A percentile compares a stretch with the other conserved stretches of the same genome.
phyloP scores from a whole-genome alignment of 2,113 vertebrate species.

The Taxidea taxus region DNA sequence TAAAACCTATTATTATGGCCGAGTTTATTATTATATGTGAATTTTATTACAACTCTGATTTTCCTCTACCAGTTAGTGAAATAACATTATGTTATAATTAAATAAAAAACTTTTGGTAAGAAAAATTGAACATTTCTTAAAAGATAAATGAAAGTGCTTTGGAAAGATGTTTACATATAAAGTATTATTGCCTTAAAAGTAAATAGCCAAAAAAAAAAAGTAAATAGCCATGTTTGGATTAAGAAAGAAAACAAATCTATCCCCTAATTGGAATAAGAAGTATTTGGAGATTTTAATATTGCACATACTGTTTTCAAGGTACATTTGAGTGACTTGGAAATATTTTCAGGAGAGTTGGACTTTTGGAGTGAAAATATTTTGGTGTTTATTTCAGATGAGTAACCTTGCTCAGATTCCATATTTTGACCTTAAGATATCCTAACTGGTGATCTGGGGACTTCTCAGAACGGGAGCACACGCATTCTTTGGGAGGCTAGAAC shows the following conservation, averaged over 20 bases:
- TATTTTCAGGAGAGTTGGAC: constrained; percentile 52
- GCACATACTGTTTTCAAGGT: constrained; percentile 62
- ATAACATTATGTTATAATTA: background rate
- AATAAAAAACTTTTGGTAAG: background rate
- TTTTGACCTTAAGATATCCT: background rate
- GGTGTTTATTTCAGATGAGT: constrained; percentile 68
- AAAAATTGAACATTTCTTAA: constrained; percentile 3
- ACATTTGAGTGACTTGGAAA: constrained; percentile 70
- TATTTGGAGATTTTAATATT: constrained; percentile 73
- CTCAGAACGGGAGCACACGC: background rate
- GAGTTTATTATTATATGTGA: background rate
- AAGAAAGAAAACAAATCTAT: background rate
- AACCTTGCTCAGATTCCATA: background rate
- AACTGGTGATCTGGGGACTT: background rate
- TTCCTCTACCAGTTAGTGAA: background rate
- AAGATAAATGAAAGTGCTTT: background rate
- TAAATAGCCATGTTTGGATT: background rate
- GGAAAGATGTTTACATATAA: background rate
- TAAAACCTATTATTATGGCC: background rate
- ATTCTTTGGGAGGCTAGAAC: background rate
- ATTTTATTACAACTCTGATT: background rate
- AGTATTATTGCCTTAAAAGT: background rate
- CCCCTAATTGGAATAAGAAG: background rate
- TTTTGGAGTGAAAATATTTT: constrained; percentile 55
- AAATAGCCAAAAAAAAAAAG: background rate